phyloP scores from a whole-genome alignment of 1,140 invertebrate species.

The Diachasmimorpha longicaudata region DNA sequence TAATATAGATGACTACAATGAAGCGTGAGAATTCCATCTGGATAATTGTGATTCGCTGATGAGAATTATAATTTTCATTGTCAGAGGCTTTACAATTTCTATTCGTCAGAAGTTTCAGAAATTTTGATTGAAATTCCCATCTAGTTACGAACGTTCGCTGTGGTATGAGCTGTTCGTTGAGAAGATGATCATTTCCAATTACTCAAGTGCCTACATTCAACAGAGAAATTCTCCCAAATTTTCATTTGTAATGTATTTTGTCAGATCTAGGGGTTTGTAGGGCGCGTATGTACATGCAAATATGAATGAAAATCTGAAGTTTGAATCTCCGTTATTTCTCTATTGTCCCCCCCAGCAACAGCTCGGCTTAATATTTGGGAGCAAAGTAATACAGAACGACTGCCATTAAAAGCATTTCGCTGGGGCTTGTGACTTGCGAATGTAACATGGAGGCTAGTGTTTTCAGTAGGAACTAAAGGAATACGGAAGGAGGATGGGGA shows the following conservation, averaged over 20 bases:
- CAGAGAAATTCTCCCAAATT: no score
- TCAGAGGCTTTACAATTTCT: neutral
- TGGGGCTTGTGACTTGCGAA: neutral
- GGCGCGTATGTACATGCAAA: no score
- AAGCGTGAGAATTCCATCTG: neutral
- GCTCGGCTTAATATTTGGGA: neutral
- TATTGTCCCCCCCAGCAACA: neutral
- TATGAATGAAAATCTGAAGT: no score
- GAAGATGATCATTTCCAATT: no score
- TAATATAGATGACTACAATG: conserved; percentile 7
- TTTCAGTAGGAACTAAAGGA: neutral
- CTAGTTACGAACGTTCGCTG: no score
- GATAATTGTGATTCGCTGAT: neutral
- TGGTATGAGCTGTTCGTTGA: no score
- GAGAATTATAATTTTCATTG: neutral
- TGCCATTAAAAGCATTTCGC: conserved; percentile 29
- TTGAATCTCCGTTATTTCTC: neutral
- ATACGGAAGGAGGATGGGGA: conserved; percentile 9
- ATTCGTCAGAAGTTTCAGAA: no score
- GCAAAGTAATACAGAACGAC: conserved; percentile 19
- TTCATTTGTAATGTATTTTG: no score
- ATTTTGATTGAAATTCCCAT: no score
- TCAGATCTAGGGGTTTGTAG: no score
- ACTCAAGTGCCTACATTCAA: no score
- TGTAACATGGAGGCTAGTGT: neutral